Base-by-base conservation (phyloP, 1,140 invertebrate species). In the Drosophila prosaltans region DNA sequence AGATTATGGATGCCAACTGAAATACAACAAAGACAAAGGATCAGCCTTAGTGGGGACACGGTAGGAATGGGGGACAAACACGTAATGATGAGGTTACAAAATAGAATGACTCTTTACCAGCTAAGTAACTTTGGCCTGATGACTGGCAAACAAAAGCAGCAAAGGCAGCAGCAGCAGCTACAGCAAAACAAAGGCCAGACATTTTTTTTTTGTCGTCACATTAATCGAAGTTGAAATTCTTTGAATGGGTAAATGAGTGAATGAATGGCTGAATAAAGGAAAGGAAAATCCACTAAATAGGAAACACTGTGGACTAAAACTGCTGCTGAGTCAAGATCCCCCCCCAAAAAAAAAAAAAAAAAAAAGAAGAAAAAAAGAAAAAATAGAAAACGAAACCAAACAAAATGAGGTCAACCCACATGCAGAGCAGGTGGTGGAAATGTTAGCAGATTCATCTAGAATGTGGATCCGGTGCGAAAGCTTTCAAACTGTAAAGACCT, bases 211-310 rank as follows among this genome's bases (percentile, higher is more conserved):
- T 72, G 70, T 68, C 75, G 82, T 79, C 75, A 77, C 72, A 86
- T 86, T 82, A 88, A 86, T 88, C 83, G 79, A 86, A 82, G 68
- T 66, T 71, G 65, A 84, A 70, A 80, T 80, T 69, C 54, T 60
- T 39, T 51, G 68, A 74, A 82, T 75, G 74, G 57, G 71, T 26
- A 24, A 43, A 65, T 55, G 55, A 59, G 39, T 16, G 54, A 16
- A 40, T 16, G 43, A 74, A 74, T 75, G 74, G 48, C 64, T 48
- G 21, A 51, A 26, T 55, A 45, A 43, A 16, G 24, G 43, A 3
- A 63, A 66, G 80, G 57, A 65, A 66, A 21, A 11, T 43, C n/a
- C 21, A 32, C n/a, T 45, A 63, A 71, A 65, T 78, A 84, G 81
- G 78, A 81, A 74, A 21, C 80, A 70, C 72, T 82, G 80, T 74